phyloP scores from a whole-genome alignment of 2,888 invertebrate species.

The Ectemnius cavifrons region DNA sequence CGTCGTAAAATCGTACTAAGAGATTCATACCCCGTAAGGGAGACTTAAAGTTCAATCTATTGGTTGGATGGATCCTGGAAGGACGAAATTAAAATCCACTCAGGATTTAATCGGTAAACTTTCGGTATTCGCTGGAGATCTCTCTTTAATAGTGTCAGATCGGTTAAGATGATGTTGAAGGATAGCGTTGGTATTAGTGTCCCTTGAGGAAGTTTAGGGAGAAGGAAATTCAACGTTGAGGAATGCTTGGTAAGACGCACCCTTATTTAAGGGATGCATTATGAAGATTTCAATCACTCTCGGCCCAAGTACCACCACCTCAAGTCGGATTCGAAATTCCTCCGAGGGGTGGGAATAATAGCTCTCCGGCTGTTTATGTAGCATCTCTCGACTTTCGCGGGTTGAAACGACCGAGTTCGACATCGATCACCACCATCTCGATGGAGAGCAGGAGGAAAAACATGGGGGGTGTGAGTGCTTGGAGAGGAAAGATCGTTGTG shows the following conservation, averaged over 20 bases:
- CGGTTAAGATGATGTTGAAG: not conserved
- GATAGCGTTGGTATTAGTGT: too few relatives aligned
- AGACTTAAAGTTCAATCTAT: slow-evolving; percentile 32
- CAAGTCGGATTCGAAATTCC: too few relatives aligned
- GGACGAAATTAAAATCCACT: slow-evolving; percentile 1
- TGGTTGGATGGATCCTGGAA: not conserved
- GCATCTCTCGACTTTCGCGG: not conserved
- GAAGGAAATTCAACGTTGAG: too few relatives aligned
- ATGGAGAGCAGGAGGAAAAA: not conserved
- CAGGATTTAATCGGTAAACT: slow-evolving; percentile 8
- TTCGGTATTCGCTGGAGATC: not conserved
- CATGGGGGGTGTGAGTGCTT: not conserved
- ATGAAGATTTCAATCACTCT: too few relatives aligned
- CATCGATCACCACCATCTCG: slow-evolving; percentile 4
- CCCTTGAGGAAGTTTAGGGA: too few relatives aligned
- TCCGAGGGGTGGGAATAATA: not conserved
- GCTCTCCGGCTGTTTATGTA: not conserved
- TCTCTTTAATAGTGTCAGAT: not conserved
- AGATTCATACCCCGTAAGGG: slow-evolving; percentile 8
- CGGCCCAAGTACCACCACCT: too few relatives aligned
- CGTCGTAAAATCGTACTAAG: too few relatives aligned
- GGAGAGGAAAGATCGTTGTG: not conserved
- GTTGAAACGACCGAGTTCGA: not conserved
- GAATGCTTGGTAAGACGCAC: too few relatives aligned
- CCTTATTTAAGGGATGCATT: too few relatives aligned